Conservation (phyloP, 2,888 invertebrate genomes). For the Harpagoxenus sublaevis region DNA sequence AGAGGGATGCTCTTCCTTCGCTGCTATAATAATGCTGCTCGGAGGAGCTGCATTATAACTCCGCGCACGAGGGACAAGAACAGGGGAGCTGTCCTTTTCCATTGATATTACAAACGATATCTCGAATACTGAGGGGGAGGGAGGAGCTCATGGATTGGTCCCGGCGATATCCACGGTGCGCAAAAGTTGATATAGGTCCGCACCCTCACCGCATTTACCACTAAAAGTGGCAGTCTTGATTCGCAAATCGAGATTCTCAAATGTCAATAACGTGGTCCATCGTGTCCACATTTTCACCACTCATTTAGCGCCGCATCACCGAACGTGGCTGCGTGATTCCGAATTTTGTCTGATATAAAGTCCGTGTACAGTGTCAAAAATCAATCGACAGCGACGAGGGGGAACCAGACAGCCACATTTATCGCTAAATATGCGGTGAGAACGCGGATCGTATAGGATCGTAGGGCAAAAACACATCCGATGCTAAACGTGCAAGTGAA, state of each 20-base stretch:
- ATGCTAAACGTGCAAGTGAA: constrained; percentile 28
- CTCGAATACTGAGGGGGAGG: constrained; percentile 28
- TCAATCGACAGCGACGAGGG: background rate
- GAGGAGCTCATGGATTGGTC: constrained; percentile 83
- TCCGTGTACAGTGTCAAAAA: background rate
- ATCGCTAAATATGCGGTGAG: constrained; percentile 8
- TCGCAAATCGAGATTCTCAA: background rate
- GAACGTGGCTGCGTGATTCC: background rate
- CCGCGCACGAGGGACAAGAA: constrained; percentile 17
- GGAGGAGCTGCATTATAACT: background rate
- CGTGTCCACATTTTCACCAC: constrained; percentile 18
- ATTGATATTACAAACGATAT: constrained; percentile 42
- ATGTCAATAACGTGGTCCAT: background rate
- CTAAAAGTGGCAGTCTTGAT: background rate
- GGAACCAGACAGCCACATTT: background rate
- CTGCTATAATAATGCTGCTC: background rate
- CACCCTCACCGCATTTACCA: constrained; percentile 14
- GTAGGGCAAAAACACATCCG: background rate
- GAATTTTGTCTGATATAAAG: background rate
- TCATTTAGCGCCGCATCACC: background rate
- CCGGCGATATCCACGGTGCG: constrained; percentile 83
- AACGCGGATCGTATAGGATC: constrained; percentile 1
- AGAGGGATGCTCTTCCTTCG: background rate
- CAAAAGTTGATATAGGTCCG: constrained; percentile 46
- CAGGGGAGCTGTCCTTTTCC: background rate